Base-by-base conservation (phyloP, 2,888 invertebrate species). In the Ganaspis brasiliensis region DNA sequence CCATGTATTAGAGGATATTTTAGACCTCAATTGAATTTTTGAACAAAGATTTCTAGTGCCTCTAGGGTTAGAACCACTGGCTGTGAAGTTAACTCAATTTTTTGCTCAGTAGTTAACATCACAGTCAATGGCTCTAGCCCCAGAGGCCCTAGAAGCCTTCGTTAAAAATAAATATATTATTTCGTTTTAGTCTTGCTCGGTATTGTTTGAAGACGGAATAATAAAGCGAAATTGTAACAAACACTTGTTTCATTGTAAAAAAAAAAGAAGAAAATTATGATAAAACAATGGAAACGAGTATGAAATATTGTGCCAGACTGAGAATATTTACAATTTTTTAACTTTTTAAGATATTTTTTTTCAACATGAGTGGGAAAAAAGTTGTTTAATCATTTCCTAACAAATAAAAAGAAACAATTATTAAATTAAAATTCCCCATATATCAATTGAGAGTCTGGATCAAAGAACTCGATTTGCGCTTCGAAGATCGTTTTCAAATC, bases 111-210 rank as follows among this genome's bases (percentile, higher is more conserved):
- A 52, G 52, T 52, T 52, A 52, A 19, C 52, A 52, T 52, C 52
- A 52, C 52, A 52, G 52, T 52, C 52, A 52, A 52, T 52, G 52
- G 16, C 16, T 52, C 52, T 19, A 52, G 19, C 52, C 52, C 52
- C 52, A 52, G 19, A 52, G 52, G 52, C 52, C 52, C 52, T 52
- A 52, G 52, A n/a, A 52, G 52, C 52, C 9, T 52, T 52, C 52
- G 52, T 52, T 52, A 52, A 52, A 52, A 52, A 52, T 52, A 52
- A 52, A 52, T 52, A 52, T 19, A 52, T 52, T 52, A 52, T 52
- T 52, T 52, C 52, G 19, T 19, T 52, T 52, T 52, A 21, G 31
- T 31, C 52, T 52, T 52, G 8, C 19, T 19, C 9, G 16, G 9
- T 9, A 49, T 49, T 49, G 52, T 52, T 52, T 52, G 52, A 52